These are phyloP conservation scores for Brachionus angularis DNA, from an alignment of 1,140 invertebrate species.

Conservation along the genomic window DNA sequence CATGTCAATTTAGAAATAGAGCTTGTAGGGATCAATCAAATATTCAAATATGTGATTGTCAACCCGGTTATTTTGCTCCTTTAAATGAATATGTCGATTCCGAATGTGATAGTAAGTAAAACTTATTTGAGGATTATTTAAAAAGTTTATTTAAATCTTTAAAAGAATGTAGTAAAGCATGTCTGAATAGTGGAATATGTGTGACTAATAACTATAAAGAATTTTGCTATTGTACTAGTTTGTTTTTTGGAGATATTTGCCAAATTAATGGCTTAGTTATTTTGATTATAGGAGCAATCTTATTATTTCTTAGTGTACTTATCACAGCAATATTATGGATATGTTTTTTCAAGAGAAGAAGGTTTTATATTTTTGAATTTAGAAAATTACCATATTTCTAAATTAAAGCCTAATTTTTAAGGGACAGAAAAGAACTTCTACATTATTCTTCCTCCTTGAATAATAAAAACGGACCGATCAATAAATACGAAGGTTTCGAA, in stretches of 20 bases:
- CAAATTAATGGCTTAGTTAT: slow-evolving; percentile 16
- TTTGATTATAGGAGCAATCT: neutral
- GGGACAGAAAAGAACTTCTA: no score
- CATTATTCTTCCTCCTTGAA: no score
- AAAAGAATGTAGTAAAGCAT: neutral
- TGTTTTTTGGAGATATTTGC: slow-evolving; percentile 16
- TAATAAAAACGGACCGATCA: no score
- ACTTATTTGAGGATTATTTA: no score
- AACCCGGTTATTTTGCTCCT: no score
- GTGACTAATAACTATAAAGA: neutral
- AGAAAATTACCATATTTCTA: neutral
- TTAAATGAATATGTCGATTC: no score
- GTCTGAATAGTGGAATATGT: slow-evolving; percentile 24
- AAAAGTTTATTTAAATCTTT: no score
- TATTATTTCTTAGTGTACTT: slow-evolving; percentile 3
- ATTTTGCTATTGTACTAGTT: slow-evolving; percentile 16
- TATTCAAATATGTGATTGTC: no score
- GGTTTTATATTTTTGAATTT: neutral
- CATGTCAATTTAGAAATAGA: no score
- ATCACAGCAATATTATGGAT: neutral
- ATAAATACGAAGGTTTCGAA: neutral
- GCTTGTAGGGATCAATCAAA: no score
- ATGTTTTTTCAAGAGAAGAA: neutral
- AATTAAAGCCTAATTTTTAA: no score
- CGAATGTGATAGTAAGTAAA: no score